Base-by-base conservation (phyloP, 2,888 invertebrate genomes). In the Mythimna pallens region DNA sequence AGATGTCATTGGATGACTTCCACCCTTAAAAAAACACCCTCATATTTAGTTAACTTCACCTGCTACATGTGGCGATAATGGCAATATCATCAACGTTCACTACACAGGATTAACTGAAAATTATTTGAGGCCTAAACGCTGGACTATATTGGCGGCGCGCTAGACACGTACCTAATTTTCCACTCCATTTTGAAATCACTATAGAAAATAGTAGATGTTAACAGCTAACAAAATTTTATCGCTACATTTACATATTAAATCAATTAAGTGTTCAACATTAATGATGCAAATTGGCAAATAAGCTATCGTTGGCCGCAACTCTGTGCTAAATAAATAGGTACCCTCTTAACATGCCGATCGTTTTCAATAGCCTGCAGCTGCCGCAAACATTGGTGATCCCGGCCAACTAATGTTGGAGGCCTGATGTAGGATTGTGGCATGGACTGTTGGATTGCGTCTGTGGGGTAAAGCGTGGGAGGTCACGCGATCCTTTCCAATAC, bases 201-300 rank as follows among this genome's bases (percentile, higher is more conserved):
- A 62, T 70, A 70, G 59, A 67, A 80, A 70, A 71, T 76, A 76
- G 77, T 78, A 77, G 63, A 67, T 71, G 74, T 74, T 75, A 71
- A 84, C 61, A 75, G 67, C 67, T 65, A 90, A 80, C 85, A 91
- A 81, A 88, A 90, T 89, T 90, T 89, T 90, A 91, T 90, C 84
- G 86, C 80, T 76, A 84, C 85, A 93, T 94, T 94, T 92, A 91
- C 92, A 93, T 92, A 92, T 90, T 92, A 90, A 93, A 94, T 94
- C 92, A 93, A 94, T 94, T 94, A 94, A 88, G 91, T 87, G 86
- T 85, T 80, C 87, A 87, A 89, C 90, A 94, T 94, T 93, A 94
- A 93, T 93, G 92, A 94, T 95, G 93, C 93, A 94, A 95, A 94
- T 94, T 93, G 94, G 91, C 88, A 93, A 93, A 94, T 94, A 94